Evolutionary conservation across 2,113 vertebrate genomes (phyloP), one percentile per base, ranked within the genome.

Genomic region (Tetraodon nigroviridis): DNA sequence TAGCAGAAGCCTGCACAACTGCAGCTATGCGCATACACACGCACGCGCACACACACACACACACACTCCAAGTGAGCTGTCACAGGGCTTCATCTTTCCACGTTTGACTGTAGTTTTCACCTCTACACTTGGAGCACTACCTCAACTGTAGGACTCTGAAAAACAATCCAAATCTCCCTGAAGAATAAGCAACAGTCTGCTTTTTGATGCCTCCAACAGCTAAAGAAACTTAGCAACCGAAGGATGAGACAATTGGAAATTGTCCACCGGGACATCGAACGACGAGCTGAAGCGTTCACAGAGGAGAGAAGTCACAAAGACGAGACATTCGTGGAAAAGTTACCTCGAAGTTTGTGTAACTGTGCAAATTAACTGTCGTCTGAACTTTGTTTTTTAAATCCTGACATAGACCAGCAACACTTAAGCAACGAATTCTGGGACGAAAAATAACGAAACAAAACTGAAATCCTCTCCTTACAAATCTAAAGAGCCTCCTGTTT

Each of bases 131-230:
- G 71, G 75, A 78, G 80, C 69, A 66, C 46, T 46, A 68, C 67
- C 67, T 76, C 76, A 51, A 56, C 51, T 66, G 69, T 55, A 45
- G 58, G 65, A 51, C 42, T 63, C 53, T 55, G 54, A 64, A 80
- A 78, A 37, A 18, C 51, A 75, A 70, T 73, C 44, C 73, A 61
- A 80, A 73, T 69, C 71, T 84, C 82, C 77, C 76, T 75, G 73
- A 71, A 83, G 68, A 68, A 60, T 67, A 70, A 71, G 50, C 49
- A 67, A 75, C 20, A 45, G 51, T 48, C 8, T 64, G 53, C 65
- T 48, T 65, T 67, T 67, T 51, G 3, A 48, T 47, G 10, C 60
- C 52, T 67, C 27, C n/a, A 53, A 69, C 40, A 57, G 45, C 4
- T 57, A 20, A 70, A 70, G 32, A 73, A 79, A 59, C 12, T 22